These are phyloP conservation scores for Hypercompe scribonia DNA, from an alignment of 2,888 invertebrate genomes.

Conservation along the genomic window DNA sequence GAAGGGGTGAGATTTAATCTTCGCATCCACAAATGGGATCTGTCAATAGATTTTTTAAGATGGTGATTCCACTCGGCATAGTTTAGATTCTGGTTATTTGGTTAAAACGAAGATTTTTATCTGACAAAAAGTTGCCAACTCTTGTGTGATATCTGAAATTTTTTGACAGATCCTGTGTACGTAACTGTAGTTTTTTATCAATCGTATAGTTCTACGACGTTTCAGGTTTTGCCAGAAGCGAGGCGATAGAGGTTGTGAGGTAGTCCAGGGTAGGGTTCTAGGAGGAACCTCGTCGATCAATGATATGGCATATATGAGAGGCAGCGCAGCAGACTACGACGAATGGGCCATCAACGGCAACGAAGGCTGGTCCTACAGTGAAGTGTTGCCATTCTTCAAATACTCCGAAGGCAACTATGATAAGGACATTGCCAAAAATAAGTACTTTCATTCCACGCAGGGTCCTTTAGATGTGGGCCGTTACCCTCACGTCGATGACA, in stretches of 20 bases:
- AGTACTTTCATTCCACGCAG: conserved; percentile 77
- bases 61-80: background rate
- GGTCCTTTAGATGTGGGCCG: conserved; percentile 81
- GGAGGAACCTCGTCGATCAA: conserved; percentile 81
- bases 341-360: conserved; percentile 80
- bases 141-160: background rate
- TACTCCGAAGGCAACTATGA: conserved; percentile 84
- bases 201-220: conserved; percentile 58
- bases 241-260: conserved; percentile 70
- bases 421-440: conserved; percentile 79
- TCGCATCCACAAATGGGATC: conserved; percentile 33
- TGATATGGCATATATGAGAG: conserved; percentile 81
- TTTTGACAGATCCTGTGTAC: conserved; percentile 37
- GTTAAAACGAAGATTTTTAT: background rate
- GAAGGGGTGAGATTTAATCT: conserved; percentile 68
- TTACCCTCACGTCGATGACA: conserved; percentile 78
- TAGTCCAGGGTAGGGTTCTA: conserved; percentile 77
- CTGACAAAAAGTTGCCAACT: no score
- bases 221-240: conserved; percentile 80
- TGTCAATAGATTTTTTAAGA: conserved; percentile 39
- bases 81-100: background rate
- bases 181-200: conserved; percentile 56
- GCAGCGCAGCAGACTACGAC: conserved; percentile 80
- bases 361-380: conserved; percentile 77
- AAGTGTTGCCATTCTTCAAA: conserved; percentile 79